These are phyloP conservation scores for Anagrus nilaparvatae DNA, from an alignment of 1,140 invertebrate genomes.

Conservation along the genomic window DNA sequence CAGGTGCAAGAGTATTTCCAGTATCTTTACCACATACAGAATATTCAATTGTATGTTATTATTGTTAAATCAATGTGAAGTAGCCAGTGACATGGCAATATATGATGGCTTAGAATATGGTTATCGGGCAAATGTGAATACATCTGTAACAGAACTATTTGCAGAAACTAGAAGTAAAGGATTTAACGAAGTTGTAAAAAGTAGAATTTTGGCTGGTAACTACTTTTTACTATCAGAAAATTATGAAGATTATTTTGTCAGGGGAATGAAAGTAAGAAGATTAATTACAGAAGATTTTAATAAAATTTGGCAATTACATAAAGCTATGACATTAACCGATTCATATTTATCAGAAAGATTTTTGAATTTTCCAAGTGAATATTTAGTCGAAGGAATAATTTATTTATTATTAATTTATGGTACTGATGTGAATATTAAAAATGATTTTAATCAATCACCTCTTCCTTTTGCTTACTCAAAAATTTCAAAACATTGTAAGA, in stretches of 20 bases:
- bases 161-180: constrained; percentile 67
- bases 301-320: constrained; percentile 55
- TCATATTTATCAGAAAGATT: too few relatives aligned
- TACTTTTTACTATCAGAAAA: constrained; percentile 87
- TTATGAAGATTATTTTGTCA: constrained; percentile 85
- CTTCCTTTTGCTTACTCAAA: too few relatives aligned
- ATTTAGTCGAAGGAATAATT: too few relatives aligned
- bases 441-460: too few relatives aligned
- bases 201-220: constrained; percentile 92
- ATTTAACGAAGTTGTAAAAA: constrained; percentile 85
- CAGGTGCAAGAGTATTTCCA: constrained; percentile 55
- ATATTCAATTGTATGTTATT: constrained; percentile 85
- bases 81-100: constrained; percentile 94
- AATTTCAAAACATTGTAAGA: too few relatives aligned
- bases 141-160: constrained; percentile 76
- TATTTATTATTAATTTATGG: too few relatives aligned
- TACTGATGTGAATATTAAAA: too few relatives aligned
- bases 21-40: constrained; percentile 82
- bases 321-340: too few relatives aligned
- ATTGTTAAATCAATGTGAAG: constrained; percentile 89
- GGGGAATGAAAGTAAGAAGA: constrained; percentile 81
- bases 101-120: constrained; percentile 96
- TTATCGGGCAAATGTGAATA: constrained; percentile 54
- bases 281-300: constrained; percentile 83
- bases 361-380: too few relatives aligned